A percentile compares a stretch with the other conserved stretches of the same genome.
phyloP scores from a whole-genome alignment of 2,797 vertebrate genomes.

The Phyllotis vaccarum region DNA sequence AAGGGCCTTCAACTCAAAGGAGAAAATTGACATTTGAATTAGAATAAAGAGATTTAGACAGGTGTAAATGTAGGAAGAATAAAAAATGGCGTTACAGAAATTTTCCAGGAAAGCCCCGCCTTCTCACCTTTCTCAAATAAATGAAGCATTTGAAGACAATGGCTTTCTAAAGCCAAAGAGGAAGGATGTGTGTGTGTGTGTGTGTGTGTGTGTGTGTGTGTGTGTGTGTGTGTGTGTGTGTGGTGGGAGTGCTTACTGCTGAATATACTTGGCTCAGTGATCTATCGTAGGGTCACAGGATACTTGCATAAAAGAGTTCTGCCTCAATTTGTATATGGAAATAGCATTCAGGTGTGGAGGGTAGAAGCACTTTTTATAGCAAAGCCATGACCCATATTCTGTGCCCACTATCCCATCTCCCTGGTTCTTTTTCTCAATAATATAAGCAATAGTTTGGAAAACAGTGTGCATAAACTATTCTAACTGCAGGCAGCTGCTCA shows the following conservation, averaged over 20 bases:
- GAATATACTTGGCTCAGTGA: background rate
- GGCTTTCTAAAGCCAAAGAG: background rate
- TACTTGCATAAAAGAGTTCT: background rate
- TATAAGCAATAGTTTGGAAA: constrained; percentile 53
- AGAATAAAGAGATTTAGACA: constrained; percentile 13
- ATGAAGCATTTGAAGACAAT: background rate
- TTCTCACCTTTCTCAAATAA: background rate
- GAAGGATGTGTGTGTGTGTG: too few species aligned
- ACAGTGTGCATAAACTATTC: constrained; percentile 63
- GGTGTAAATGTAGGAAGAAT: background rate
- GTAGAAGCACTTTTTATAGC: background rate
- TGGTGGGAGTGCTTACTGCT: background rate
- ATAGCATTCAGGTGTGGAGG: background rate
- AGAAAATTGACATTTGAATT: background rate
- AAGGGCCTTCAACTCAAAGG: background rate
- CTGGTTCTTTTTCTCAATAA: background rate
- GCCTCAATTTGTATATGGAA: background rate
- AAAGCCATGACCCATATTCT: constrained; percentile 15
- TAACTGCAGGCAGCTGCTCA: constrained; percentile 81
- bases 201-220: background rate
- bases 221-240: background rate
- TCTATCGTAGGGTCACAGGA: background rate
- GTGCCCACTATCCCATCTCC: background rate
- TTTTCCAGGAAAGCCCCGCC: background rate
- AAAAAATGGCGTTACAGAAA: background rate